Percentiles rank a stretch among this genome's conserved stretches.
phyloP scores from a whole-genome alignment of 2,888 invertebrate species.

The Lottia scabra region DNA sequence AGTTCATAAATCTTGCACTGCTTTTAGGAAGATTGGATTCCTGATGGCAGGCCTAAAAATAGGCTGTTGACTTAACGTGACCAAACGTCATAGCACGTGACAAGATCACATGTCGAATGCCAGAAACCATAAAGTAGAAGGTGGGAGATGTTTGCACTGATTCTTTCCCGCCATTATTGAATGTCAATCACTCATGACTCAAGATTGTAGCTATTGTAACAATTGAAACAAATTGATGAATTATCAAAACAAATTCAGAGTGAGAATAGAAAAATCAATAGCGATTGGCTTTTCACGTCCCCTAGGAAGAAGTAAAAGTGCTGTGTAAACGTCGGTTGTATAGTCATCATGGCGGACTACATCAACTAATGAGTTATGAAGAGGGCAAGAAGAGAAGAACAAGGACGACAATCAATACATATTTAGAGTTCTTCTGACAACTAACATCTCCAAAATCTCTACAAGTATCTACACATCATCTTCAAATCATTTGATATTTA shows the following conservation, averaged over 20 bases:
- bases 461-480: not conserved
- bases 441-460: not conserved
- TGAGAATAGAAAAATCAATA: conserved; percentile 9
- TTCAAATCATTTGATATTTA: not conserved
- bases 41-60: too few species aligned
- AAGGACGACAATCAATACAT: conserved; percentile 1
- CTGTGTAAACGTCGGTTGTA: conserved; percentile 1
- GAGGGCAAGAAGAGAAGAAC: not conserved
- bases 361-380: conserved; percentile 2
- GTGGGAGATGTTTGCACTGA: conserved; percentile 12
- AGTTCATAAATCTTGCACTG: too few species aligned
- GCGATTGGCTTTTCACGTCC: conserved; percentile 17
- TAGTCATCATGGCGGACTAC: conserved; percentile 1
- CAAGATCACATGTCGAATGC: conserved; percentile 9
- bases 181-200: conserved; percentile 18
- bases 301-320: not conserved
- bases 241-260: conserved; percentile 19
- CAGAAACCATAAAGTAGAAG: not conserved
- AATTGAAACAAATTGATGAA: conserved; percentile 20
- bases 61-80: too few species aligned
- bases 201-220: conserved; percentile 14
- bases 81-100: conserved; percentile 7
- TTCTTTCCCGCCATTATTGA: conserved; percentile 11
- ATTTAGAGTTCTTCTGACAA: not conserved
- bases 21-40: too few species aligned